Evolutionary conservation across 2,113 vertebrate species (phyloP).

Genomic region (Myanophis thanlyinensis): DNA sequence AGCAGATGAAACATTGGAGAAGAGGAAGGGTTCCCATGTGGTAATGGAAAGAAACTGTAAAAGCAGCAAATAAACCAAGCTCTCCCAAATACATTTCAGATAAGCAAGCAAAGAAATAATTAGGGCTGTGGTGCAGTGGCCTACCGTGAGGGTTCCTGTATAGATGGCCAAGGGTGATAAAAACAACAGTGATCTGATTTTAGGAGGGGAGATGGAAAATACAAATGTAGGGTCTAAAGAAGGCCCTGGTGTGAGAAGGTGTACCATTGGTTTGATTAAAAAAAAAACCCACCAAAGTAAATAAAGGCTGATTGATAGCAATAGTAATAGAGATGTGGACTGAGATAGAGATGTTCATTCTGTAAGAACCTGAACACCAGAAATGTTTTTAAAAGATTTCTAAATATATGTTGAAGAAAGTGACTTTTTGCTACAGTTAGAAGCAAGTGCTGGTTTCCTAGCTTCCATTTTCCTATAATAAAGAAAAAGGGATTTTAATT

Average conservation of each 20-base stretch:
- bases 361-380: constrained; percentile 46
- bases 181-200: not conserved
- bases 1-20: not conserved
- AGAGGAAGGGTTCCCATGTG: not conserved
- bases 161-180: not conserved
- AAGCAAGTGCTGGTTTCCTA: not conserved
- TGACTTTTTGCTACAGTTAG: constrained; percentile 22
- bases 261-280: not conserved
- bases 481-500: not conserved
- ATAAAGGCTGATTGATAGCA: not conserved
- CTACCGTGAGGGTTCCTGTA: not conserved
- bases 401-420: constrained; percentile 10
- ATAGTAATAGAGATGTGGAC: not conserved
- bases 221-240: not conserved
- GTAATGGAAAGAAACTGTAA: not conserved
- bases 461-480: not conserved
- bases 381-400: constrained; percentile 35
- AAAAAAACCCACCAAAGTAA: not conserved
- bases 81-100: not conserved
- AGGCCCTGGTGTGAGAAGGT: not conserved
- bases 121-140: not conserved
- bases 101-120: constrained; percentile 3
- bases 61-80: constrained; percentile 11
- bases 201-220: not conserved
- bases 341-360: not conserved